A percentile compares a stretch with the other conserved stretches of the same genome.
These are phyloP conservation scores for Dryocosmus kuriphilus DNA, from an alignment of 2,888 invertebrate species.

Conservation along the genomic window DNA sequence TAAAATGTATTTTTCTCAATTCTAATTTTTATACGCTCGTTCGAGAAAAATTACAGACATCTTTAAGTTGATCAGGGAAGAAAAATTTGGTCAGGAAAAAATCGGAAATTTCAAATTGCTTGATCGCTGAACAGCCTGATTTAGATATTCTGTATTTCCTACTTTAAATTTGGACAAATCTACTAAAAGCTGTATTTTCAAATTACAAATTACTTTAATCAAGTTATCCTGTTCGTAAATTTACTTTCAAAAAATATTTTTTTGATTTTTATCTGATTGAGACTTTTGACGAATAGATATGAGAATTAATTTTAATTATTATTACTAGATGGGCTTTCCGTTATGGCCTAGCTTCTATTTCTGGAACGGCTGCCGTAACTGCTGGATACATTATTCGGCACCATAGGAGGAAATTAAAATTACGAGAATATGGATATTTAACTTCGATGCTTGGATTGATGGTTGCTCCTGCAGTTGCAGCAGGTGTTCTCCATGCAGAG, in stretches of 20 bases:
- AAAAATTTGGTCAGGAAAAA: no score
- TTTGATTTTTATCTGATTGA: not conserved
- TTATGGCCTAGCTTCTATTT: not conserved
- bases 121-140: no score
- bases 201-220: no score
- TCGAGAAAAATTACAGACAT: no score
- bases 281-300: not conserved
- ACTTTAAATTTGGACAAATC: no score
- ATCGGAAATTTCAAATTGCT: no score
- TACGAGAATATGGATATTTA: constrained; percentile 81
- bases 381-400: constrained; percentile 83
- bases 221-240: no score
- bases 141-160: no score
- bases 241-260: not conserved
- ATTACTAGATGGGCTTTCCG: constrained; percentile 7
- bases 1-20: no score
- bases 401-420: constrained; percentile 82
- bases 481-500: constrained; percentile 61
- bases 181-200: no score
- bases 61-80: no score
- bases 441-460: constrained; percentile 83
- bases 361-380: constrained; percentile 65
- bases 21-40: no score
- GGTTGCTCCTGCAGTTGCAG: constrained; percentile 80
- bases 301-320: not conserved